Evolutionary conservation across 2,113 vertebrate genomes (phyloP).

Genomic region (Coregonus clupeaformis): DNA sequence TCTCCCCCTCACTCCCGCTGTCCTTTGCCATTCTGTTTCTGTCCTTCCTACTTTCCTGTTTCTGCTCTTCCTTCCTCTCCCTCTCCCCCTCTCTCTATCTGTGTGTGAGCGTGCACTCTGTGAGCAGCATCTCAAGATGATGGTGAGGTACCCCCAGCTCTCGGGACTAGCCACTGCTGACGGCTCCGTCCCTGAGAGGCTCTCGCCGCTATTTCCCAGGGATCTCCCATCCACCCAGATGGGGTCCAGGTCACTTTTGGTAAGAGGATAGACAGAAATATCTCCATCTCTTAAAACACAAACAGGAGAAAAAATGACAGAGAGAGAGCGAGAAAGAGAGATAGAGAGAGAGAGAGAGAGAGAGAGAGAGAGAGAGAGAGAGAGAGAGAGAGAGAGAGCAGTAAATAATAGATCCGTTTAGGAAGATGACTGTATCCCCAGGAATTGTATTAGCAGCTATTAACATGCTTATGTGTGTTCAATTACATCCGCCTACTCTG

Average conservation of each 20-base stretch:
- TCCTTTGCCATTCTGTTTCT: slow-evolving; percentile 57
- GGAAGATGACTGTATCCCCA: slow-evolving; percentile 29
- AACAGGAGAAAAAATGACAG: slow-evolving; percentile 27
- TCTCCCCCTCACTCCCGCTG: slow-evolving; percentile 35
- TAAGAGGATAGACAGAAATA: slow-evolving; percentile 82
- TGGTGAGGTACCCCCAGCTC: slow-evolving; percentile 96
- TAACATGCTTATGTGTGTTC: slow-evolving; percentile 72
- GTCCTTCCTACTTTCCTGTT: slow-evolving; percentile 69
- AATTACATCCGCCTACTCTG: slow-evolving; percentile 68
- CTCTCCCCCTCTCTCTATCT: slow-evolving; percentile 48
- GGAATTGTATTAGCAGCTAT: slow-evolving; percentile 69
- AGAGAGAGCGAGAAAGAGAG: no score
- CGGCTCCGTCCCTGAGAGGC: slow-evolving; percentile 90
- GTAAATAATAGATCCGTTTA: slow-evolving; percentile 60
- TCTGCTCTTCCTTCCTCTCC: slow-evolving; percentile 48
- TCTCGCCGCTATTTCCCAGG: slow-evolving; percentile 89
- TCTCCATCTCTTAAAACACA: slow-evolving; percentile 42
- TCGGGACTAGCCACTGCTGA: slow-evolving; percentile 94
- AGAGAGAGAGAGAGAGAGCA: not conserved
- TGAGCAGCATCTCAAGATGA: slow-evolving; percentile 82
- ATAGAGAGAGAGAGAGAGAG: no score
- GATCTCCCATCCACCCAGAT: slow-evolving; percentile 92
- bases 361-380: no score
- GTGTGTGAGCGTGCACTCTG: slow-evolving; percentile 68
- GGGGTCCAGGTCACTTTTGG: slow-evolving; percentile 95